Evolutionary conservation across 2,113 vertebrate genomes (phyloP).

Genomic region (Zosterops borbonicus): DNA sequence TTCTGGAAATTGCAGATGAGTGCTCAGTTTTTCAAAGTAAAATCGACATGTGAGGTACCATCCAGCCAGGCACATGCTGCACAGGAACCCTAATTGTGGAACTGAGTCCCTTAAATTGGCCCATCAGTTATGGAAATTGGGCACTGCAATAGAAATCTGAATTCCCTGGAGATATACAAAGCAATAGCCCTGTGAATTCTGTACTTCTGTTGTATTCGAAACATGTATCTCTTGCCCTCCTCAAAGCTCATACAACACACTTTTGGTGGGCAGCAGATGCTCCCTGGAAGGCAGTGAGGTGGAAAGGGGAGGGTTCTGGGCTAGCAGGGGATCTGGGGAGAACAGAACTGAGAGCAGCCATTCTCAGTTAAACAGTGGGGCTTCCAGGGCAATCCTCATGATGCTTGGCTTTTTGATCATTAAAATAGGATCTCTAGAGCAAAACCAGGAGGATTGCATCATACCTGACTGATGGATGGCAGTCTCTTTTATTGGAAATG

Average conservation of each 20-base stretch:
- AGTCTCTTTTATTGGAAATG: background rate
- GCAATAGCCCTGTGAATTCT: background rate
- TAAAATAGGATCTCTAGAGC: background rate
- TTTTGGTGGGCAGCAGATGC: background rate
- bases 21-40: background rate
- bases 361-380: background rate
- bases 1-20: background rate
- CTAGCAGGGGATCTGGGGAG: background rate
- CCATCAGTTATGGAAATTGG: background rate
- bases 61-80: background rate
- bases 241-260: background rate
- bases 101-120: background rate
- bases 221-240: background rate
- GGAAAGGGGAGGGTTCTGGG: background rate
- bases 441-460: background rate
- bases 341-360: background rate
- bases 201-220: background rate
- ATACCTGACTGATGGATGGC: background rate
- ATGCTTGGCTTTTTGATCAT: background rate
- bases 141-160: background rate
- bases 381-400: background rate
- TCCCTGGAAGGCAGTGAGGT: background rate
- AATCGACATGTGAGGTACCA: background rate
- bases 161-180: background rate
- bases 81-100: background rate